phyloP scores from a whole-genome alignment of 2,113 vertebrate species.

The Holacanthus passer region DNA sequence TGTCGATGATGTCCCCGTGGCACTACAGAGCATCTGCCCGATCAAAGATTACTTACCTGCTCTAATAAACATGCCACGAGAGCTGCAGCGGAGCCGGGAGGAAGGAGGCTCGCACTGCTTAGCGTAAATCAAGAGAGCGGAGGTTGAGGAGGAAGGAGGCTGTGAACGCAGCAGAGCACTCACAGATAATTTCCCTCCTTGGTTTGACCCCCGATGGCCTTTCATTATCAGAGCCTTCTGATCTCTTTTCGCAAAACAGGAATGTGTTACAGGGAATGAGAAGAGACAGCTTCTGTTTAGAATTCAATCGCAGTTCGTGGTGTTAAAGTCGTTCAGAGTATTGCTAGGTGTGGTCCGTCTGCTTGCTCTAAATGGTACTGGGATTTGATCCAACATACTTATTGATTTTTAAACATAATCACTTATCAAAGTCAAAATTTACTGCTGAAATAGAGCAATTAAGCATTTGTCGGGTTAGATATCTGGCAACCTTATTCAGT shows the following conservation, averaged over 20 bases:
- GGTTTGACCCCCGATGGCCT: slow-evolving; percentile 20
- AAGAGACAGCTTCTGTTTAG: slow-evolving; percentile 31
- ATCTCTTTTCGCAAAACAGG: slow-evolving; percentile 48
- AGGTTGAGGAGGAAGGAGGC: slow-evolving; percentile 18
- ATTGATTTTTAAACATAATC: slow-evolving; percentile 8
- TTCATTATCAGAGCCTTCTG: slow-evolving; percentile 46
- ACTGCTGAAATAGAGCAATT: not conserved
- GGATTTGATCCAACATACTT: not conserved
- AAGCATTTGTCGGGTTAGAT: not conserved
- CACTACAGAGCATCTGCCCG: not conserved
- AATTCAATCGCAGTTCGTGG: slow-evolving; percentile 32
- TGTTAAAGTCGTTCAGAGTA: slow-evolving; percentile 10
- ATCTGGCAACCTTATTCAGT: not conserved
- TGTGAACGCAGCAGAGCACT: slow-evolving; percentile 41
- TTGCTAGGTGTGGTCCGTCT: slow-evolving; percentile 11
- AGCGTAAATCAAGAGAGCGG: slow-evolving; percentile 57
- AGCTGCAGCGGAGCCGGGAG: slow-evolving; percentile 22
- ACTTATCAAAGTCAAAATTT: not conserved
- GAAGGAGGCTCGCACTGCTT: slow-evolving; percentile 31
- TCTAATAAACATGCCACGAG: slow-evolving; percentile 64
- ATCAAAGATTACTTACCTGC: slow-evolving; percentile 67
- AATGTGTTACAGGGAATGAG: slow-evolving; percentile 39
- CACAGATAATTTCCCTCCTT: slow-evolving; percentile 37
- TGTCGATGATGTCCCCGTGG: not conserved
- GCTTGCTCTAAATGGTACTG: not conserved